phyloP scores from a whole-genome alignment of 2,113 vertebrate species.

The Pterocles gutturalis region DNA sequence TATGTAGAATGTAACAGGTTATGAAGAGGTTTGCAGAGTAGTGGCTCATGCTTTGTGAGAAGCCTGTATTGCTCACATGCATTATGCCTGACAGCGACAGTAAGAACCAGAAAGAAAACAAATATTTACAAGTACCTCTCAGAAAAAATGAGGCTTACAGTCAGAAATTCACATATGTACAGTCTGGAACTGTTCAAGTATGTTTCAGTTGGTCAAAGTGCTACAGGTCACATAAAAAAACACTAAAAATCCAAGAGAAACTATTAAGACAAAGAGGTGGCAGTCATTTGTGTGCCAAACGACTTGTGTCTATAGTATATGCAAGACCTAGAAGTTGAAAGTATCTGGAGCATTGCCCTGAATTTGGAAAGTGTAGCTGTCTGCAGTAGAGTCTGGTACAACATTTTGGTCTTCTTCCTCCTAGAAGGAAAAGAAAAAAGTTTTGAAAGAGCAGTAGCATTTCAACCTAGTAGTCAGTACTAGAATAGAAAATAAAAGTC shows the following conservation, averaged over 20 bases:
- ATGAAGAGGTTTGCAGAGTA: background rate
- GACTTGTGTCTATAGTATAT: background rate
- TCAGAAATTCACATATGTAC: constrained; percentile 69
- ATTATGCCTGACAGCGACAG: background rate
- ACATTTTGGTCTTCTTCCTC: constrained; percentile 86
- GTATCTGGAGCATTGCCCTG: constrained; percentile 76
- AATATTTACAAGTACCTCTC: constrained; percentile 74
- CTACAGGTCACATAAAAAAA: constrained; percentile 76
- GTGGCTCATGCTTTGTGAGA: background rate
- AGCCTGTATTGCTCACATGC: background rate
- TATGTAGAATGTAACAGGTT: background rate
- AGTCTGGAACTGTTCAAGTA: constrained; percentile 80
- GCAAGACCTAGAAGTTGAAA: constrained; percentile 84
- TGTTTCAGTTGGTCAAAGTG: constrained; percentile 78
- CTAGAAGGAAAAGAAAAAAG: constrained; percentile 63
- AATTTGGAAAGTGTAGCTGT: constrained; percentile 83
- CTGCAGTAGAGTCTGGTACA: constrained; percentile 80
- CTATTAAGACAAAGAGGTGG: constrained; percentile 57
- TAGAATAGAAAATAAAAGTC: background rate
- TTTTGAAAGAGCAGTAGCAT: background rate
- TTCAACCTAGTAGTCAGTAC: background rate
- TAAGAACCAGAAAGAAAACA: background rate
- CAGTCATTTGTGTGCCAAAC: background rate
- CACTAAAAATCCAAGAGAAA: constrained; percentile 51
- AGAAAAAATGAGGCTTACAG: constrained; percentile 20